phyloP scores from a whole-genome alignment of 2,113 vertebrate species.

The Xenus cinereus region DNA sequence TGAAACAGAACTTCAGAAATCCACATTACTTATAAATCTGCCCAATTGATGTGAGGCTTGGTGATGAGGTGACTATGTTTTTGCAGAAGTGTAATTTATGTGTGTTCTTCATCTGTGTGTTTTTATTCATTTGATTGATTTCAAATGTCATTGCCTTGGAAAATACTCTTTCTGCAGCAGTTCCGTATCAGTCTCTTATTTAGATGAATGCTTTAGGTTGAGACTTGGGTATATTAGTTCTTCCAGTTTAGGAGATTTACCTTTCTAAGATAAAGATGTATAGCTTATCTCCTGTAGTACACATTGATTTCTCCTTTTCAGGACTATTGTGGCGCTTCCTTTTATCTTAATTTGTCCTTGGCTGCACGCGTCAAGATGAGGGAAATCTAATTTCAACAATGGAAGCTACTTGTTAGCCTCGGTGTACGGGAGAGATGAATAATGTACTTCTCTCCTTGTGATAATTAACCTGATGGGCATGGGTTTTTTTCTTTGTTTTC shows the following conservation, averaged over 20 bases:
- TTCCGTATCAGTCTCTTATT: neutral
- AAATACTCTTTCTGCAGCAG: neutral
- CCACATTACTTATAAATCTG: neutral
- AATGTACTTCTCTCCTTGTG: neutral
- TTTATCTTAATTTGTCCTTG: neutral
- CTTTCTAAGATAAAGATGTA: neutral
- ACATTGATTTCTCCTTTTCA: neutral
- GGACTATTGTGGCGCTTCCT: neutral
- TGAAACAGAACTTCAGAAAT: neutral
- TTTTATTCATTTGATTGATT: neutral
- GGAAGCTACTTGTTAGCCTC: neutral
- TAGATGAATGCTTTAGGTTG: neutral
- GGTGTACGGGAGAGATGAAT: neutral
- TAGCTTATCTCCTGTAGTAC: neutral
- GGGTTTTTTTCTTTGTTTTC: neutral
- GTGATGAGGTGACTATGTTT: neutral
- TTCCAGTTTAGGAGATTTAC: neutral
- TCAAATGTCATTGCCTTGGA: neutral
- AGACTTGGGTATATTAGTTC: neutral
- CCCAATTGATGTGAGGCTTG: neutral
- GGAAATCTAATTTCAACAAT: neutral
- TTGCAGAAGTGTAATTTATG: neutral
- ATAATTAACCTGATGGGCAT: neutral
- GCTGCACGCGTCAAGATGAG: neutral
- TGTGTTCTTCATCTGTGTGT: neutral